Base-by-base conservation (phyloP, 2,888 invertebrate species). In the Xestia sexstrigata region DNA sequence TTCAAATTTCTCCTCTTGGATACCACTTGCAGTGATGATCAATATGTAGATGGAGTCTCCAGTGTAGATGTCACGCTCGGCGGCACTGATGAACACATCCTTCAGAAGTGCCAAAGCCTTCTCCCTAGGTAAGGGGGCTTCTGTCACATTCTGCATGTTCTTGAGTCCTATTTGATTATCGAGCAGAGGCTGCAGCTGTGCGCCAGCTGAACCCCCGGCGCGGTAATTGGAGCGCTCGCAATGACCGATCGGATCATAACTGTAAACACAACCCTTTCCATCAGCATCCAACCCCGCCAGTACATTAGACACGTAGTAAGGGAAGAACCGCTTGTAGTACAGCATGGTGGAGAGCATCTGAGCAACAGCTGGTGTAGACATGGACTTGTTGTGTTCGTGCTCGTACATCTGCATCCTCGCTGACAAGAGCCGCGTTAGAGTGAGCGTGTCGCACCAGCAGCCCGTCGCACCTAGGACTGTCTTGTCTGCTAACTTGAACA, bases 171-270 rank as follows among this genome's bases (percentile, higher is more conserved):
- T 98, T 97, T 99, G 99, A 94, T 99, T 99, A 94, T 99, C 99
- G 63, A 99, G 97, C 39, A 99, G 97, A 0, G 99, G 99, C 93
- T 99, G 99, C 83, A 99, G 96, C 90, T 99, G 96, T 2, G 98
- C 97, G 4, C 98, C 98, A 0, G 99, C 98, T 3, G 99, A 98
- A 47, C 99, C 99, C 0, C 98, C 98, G 20, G 99, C 99, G 85
- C 98, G 97, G 94, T 98, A 99, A 20, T 97, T 97, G 0, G 98
- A 97, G 79, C 98, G 97, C 93, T 99, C 99, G 90, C 98, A 98
- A 91, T 99, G 99, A 0, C 99, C 99, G 86, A 99, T 98, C 0
- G 99, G 99, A 94, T 99, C 99, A 93, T 99, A 99, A 91, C 98
- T 98, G 96, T 98, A 99, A 13, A 99, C 98, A 89, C 98, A 98